Evolutionary conservation across 2,888 invertebrate genomes (phyloP).

Genomic region (Macaria notata): DNA sequence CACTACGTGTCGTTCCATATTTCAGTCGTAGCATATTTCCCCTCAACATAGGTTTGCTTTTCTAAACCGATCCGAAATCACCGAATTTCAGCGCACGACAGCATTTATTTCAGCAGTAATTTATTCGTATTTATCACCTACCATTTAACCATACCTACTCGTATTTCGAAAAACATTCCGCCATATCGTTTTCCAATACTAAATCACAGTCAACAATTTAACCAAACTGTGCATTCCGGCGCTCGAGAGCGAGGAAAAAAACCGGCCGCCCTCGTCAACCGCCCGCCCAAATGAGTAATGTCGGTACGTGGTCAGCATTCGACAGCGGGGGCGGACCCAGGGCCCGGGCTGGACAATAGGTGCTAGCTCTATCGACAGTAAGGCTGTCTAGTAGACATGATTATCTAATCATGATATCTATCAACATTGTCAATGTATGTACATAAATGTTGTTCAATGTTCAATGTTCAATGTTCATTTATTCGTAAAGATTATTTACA

Average conservation of each 20-base stretch:
- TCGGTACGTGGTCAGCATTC: slow-evolving; percentile 50
- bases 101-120: not conserved
- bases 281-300: slow-evolving; percentile 59
- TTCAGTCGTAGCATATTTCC: too few species aligned
- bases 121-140: slow-evolving; percentile 12
- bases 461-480: too few species aligned
- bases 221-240: slow-evolving; percentile 26
- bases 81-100: not conserved
- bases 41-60: not conserved
- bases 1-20: too few species aligned
- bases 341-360: not conserved
- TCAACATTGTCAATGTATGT: too few species aligned
- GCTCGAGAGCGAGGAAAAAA: slow-evolving; percentile 37
- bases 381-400: too few species aligned
- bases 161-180: slow-evolving; percentile 14
- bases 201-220: slow-evolving; percentile 37
- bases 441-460: too few species aligned
- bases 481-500: too few species aligned
- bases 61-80: not conserved
- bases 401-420: too few species aligned
- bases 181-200: slow-evolving; percentile 34
- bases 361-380: too few species aligned
- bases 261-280: slow-evolving; percentile 44
- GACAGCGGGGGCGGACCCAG: slow-evolving; percentile 33
- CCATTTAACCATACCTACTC: slow-evolving; percentile 9